These are phyloP conservation scores for Dendrolimus houi DNA, from an alignment of 2,888 invertebrate genomes.

Conservation along the genomic window DNA sequence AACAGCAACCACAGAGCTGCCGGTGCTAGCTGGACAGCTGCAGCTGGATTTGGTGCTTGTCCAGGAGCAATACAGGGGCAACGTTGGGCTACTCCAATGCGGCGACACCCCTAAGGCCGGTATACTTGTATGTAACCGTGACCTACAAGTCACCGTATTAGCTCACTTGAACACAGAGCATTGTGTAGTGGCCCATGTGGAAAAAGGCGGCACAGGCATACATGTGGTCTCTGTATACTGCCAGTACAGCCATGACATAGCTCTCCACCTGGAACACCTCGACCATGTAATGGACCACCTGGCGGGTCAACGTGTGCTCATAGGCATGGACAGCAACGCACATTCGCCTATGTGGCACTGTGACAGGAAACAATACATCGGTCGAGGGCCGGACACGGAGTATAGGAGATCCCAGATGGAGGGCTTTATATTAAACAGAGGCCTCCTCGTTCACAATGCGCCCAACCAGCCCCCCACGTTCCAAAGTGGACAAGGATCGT, in stretches of 20 bases:
- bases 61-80: constrained; percentile 18
- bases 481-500: neutral
- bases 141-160: constrained; percentile 7
- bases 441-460: neutral
- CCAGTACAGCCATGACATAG: constrained; percentile 9
- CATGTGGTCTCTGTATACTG: constrained; percentile 10
- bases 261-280: constrained; percentile 7
- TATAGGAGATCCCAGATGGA: constrained; percentile 1
- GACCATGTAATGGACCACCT: constrained; percentile 7
- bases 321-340: constrained; percentile 18
- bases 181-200: constrained; percentile 7
- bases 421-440: neutral
- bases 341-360: constrained; percentile 22
- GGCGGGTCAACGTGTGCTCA: constrained; percentile 1
- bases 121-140: constrained; percentile 2
- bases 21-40: constrained; percentile 6
- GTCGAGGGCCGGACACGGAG: constrained; percentile 8
- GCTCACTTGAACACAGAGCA: constrained; percentile 10
- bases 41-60: constrained; percentile 16
- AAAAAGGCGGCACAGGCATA: neutral
- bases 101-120: constrained; percentile 12
- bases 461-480: constrained; percentile 6
- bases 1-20: constrained; percentile 15
- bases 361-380: constrained; percentile 4
- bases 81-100: neutral